phyloP scores from a whole-genome alignment of 2,888 invertebrate species.

The Hyppa rectilinea region DNA sequence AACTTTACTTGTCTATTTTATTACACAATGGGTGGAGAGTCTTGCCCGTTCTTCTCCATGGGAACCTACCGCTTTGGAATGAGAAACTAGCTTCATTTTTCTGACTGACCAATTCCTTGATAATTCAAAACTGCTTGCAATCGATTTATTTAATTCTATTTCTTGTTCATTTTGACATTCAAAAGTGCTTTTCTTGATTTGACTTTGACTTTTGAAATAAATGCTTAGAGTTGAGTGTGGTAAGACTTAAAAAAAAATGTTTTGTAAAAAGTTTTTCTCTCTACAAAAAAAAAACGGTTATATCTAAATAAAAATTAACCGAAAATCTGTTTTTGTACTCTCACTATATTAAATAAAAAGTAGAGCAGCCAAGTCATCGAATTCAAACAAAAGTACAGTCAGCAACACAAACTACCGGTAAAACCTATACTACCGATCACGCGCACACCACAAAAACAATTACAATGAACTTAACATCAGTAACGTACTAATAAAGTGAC shows the following conservation, averaged over 20 bases:
- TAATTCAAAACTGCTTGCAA: too few relatives aligned
- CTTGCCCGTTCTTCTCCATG: too few relatives aligned
- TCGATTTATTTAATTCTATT: too few relatives aligned
- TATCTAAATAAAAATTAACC: background rate
- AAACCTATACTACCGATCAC: constrained; percentile 52
- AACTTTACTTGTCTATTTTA: background rate
- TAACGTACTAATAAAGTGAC: constrained; percentile 76
- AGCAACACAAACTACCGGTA: constrained; percentile 55
- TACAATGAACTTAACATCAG: constrained; percentile 74
- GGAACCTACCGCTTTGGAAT: too few relatives aligned
- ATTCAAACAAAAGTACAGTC: constrained; percentile 57
- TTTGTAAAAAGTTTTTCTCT: background rate
- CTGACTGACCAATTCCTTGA: too few relatives aligned
- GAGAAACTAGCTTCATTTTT: too few relatives aligned
- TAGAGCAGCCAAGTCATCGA: background rate
- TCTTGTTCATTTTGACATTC: too few relatives aligned
- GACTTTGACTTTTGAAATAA: too few relatives aligned
- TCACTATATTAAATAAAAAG: background rate
- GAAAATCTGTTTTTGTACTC: background rate
- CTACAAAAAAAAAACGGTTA: background rate
- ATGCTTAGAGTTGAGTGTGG: too few relatives aligned
- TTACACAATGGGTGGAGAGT: too few relatives aligned
- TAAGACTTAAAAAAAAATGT: too few relatives aligned
- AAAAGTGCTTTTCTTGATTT: too few relatives aligned
- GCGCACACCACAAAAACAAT: constrained; percentile 69